Percentiles rank a stretch among this genome's conserved stretches.
These are phyloP conservation scores for Herpailurus yagouaroundi DNA, from an alignment of 2,113 vertebrate genomes.

Conservation along the genomic window DNA sequence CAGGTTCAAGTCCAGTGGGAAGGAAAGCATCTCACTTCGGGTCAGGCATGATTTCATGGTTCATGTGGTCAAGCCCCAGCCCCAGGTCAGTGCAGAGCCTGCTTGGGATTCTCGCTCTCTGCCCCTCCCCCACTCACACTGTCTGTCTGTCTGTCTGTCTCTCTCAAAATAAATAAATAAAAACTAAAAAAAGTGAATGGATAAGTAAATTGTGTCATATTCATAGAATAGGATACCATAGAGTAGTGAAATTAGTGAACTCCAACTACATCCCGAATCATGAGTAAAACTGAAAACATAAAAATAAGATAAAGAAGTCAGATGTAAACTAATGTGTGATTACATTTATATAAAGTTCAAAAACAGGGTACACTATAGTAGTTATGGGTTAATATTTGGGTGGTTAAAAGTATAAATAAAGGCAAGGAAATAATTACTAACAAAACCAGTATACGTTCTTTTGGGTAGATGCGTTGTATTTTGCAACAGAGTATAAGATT, in stretches of 20 bases:
- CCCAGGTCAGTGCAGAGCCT: too few relatives aligned
- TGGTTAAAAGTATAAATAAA: not conserved
- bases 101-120: too few relatives aligned
- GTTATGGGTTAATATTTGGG: not conserved
- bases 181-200: not conserved
- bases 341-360: not conserved
- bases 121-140: too few relatives aligned
- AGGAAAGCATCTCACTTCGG: not conserved
- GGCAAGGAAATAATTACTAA: not conserved
- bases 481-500: not conserved
- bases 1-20: not conserved
- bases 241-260: not conserved
- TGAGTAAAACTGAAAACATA: not conserved
- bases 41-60: too few relatives aligned
- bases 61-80: too few relatives aligned
- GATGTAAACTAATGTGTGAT: not conserved
- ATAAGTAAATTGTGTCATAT: not conserved
- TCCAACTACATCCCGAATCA: not conserved
- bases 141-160: too few relatives aligned
- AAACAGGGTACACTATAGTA: not conserved
- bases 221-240: not conserved
- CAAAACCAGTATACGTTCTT: not conserved
- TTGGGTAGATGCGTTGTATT: not conserved
- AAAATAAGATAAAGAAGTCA: constrained; percentile 19
- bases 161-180: not conserved